phyloP scores from a whole-genome alignment of 30 jellyfish, hydroid and myxozoan genomes.

The Cassiopea xamachana region DNA sequence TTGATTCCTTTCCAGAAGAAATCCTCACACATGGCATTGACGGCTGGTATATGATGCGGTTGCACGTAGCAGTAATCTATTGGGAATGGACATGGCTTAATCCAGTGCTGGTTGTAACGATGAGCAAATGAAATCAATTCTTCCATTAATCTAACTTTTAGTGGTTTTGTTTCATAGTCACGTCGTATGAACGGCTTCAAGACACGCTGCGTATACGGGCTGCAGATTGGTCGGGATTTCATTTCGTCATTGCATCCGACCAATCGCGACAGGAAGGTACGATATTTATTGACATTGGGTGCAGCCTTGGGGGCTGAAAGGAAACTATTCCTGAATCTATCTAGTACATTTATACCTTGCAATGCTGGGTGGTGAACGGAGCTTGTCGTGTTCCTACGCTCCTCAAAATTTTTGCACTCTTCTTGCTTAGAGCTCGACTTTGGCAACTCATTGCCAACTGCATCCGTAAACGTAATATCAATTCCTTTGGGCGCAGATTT shows the following conservation, averaged over 20 bases:
- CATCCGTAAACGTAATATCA: conserved; percentile 19
- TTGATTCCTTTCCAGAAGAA: conserved; percentile 99
- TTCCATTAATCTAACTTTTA: conserved; percentile 65
- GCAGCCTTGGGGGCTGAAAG: neutral
- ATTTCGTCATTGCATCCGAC: conserved; percentile 80
- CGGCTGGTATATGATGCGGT: conserved; percentile 98
- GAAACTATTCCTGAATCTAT: conserved; percentile 54
- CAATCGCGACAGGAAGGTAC: conserved; percentile 69
- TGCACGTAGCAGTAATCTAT: conserved; percentile 98
- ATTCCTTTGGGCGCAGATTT: conserved; percentile 60
- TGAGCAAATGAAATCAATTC: conserved; percentile 73
- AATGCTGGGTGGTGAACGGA: conserved; percentile 95
- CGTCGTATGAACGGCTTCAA: conserved; percentile 98
- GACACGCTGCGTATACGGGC: conserved; percentile 98
- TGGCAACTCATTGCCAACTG: conserved; percentile 53
- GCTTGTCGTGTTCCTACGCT: neutral
- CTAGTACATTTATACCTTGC: conserved; percentile 90
- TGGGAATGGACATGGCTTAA: conserved; percentile 78
- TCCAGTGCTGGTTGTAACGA: conserved; percentile 78
- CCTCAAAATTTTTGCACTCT: neutral
- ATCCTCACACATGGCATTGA: conserved; percentile 96
- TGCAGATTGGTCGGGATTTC: conserved; percentile 72
- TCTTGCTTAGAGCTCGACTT: conserved; percentile 12
- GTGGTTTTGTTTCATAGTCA: conserved; percentile 85
- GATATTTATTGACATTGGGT: neutral